Percentiles rank a stretch among this genome's conserved stretches.
Evolutionary conservation across 2,113 vertebrate genomes (phyloP).

Genomic region (Vulpes ferrilata): DNA sequence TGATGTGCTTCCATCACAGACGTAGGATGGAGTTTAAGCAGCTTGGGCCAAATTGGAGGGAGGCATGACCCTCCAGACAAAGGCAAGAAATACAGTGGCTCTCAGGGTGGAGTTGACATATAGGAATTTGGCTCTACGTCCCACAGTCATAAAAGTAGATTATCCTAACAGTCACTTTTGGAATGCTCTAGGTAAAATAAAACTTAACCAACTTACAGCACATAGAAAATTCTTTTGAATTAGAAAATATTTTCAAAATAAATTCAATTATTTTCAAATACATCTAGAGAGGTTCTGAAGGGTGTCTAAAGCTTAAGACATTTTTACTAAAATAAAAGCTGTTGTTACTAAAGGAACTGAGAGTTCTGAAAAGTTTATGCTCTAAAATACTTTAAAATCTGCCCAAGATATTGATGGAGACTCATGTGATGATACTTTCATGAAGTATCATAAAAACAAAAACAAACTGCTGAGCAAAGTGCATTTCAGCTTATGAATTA

Average conservation of each 20-base stretch:
- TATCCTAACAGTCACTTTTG: background rate
- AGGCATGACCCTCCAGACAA: background rate
- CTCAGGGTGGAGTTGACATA: background rate
- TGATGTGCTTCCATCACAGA: background rate
- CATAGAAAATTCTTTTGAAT: background rate
- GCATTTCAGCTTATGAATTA: background rate
- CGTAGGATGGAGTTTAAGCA: background rate
- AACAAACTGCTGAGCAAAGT: conserved; percentile 38
- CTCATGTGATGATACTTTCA: background rate
- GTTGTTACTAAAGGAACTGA: conserved; percentile 16
- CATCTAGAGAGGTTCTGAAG: background rate
- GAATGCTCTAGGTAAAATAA: conserved; percentile 46
- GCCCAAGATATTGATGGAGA: conserved; percentile 29
- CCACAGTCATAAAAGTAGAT: background rate
- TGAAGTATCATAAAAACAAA: background rate
- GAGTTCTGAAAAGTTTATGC: conserved; percentile 25
- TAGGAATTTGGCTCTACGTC: background rate
- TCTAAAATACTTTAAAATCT: conserved; percentile 60
- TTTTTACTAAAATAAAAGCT: conserved; percentile 44
- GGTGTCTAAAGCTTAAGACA: background rate
- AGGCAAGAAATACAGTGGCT: background rate
- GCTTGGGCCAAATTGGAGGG: background rate
- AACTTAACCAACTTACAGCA: background rate
- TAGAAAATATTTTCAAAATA: conserved; percentile 31
- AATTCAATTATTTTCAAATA: conserved; percentile 64